A percentile compares a stretch with the other conserved stretches of the same genome.
Evolutionary conservation across 1,140 invertebrate species (phyloP).

Genomic region (Acyrthosiphon pisum): DNA sequence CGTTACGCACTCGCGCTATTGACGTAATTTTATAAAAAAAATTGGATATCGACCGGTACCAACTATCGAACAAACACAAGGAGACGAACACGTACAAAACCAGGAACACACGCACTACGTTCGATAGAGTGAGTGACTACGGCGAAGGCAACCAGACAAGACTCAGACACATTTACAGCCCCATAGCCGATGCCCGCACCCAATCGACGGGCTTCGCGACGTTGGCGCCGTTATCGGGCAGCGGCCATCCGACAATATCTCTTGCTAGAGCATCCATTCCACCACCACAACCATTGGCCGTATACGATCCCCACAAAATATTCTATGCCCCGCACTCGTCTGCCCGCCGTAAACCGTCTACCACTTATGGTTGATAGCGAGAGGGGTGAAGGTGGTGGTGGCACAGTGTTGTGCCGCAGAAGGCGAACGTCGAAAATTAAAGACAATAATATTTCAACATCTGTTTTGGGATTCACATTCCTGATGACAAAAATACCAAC

Average conservation of each 20-base stretch:
- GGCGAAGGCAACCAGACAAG: not conserved
- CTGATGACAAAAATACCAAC: too few species aligned
- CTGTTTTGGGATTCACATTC: too few species aligned
- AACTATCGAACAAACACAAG: not conserved
- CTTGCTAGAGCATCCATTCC: not conserved
- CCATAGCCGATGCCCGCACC: too few species aligned
- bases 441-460: too few species aligned
- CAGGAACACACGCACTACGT: not conserved
- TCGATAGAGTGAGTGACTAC: not conserved
- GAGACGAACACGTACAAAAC: not conserved
- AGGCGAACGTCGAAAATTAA: too few species aligned
- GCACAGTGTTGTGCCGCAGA: not conserved
- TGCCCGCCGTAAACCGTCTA: not conserved
- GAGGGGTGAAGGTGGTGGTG: not conserved
- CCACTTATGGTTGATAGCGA: not conserved
- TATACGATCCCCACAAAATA: not conserved
- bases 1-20: not conserved
- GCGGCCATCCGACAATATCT: not conserved
- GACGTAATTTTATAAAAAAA: not conserved
- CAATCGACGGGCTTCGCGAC: not conserved
- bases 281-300: not conserved
- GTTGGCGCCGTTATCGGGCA: not conserved
- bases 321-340: not conserved
- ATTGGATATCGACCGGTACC: not conserved
- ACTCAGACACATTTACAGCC: not conserved